Evolutionary conservation across 2,113 vertebrate genomes (phyloP).

Genomic region (Tor tambroides): DNA sequence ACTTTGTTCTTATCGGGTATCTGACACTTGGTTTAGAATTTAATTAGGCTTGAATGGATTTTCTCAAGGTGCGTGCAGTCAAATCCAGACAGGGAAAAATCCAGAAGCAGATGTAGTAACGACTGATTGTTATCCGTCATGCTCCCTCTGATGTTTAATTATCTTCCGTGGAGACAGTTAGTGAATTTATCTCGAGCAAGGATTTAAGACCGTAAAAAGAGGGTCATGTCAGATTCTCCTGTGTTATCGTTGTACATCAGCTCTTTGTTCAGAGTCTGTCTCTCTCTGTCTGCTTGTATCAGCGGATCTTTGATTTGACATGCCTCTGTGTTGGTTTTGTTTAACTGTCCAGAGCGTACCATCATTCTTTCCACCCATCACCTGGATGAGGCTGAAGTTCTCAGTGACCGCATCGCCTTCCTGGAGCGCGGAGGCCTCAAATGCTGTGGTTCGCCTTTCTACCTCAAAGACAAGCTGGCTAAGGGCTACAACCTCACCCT

Average conservation of each 20-base stretch:
- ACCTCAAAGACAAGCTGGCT: conserved; percentile 90
- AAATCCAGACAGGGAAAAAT: conserved; percentile 39
- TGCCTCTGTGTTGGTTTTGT: conserved; percentile 16
- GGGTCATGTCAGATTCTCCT: conserved; percentile 18
- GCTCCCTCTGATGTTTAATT: conserved; percentile 61
- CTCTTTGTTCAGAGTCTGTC: neutral
- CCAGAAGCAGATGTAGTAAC: conserved; percentile 44
- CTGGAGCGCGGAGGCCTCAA: conserved; percentile 89
- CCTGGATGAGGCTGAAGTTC: conserved; percentile 93
- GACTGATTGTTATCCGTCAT: conserved; percentile 53
- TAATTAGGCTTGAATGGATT: conserved; percentile 63
- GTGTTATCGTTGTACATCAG: conserved; percentile 35
- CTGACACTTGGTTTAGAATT: conserved; percentile 58
- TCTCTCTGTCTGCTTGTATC: neutral
- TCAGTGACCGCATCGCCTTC: conserved; percentile 94
- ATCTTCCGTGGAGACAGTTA: conserved; percentile 50
- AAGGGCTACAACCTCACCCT: conserved; percentile 93
- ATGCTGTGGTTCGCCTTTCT: conserved; percentile 88
- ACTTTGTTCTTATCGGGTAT: conserved; percentile 53
- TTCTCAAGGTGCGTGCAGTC: conserved; percentile 49
- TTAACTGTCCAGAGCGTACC: conserved; percentile 81
- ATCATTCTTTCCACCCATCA: conserved; percentile 97
- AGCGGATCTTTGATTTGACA: conserved; percentile 28
- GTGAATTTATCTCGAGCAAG: conserved; percentile 47
- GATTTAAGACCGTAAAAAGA: conserved; percentile 50